Base-by-base conservation (phyloP, 2,888 invertebrate species). In the Caenorhabditis sp. region DNA sequence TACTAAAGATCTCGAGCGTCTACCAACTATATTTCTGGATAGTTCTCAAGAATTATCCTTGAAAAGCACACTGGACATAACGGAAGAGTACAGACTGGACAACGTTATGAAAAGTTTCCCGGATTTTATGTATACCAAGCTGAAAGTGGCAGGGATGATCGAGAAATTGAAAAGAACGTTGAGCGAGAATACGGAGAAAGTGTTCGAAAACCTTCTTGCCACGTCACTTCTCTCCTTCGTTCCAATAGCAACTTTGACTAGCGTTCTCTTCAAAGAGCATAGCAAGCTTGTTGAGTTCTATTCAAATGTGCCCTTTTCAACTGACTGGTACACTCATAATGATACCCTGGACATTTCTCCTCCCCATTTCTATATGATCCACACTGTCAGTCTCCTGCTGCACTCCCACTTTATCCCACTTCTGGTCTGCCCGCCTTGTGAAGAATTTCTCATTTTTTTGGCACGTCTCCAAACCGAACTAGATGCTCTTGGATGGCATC, bases 361-460 rank as follows among this genome's bases (percentile, higher is more conserved):
- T 6, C 13, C 51, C n/a, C 68, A 72, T 6, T 80, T 80, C 47
- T 80, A 68, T 47, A 71, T 80, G 2, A 62, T 68, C 26, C 67
- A 71, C 15, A 11, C 62, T 0, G 62, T 80, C n/a, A 37, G 26
- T 37, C n/a, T 70, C 0, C 32, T 74, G 9, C 64, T 80, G 3
- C n/a, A 61, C 44, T 62, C 80, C 18, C 56, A 76, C 24, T 65
- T 76, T n/a, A 76, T 80, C 28, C 80, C 76, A 44, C 51, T 80
- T 50, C 32, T 80, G 2, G 35, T 74, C 0, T 61, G 51, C 8
- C 64, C 68, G 20, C 64, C 74, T 0, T 50, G 74, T 28, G 55
- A 61, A 35, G 74, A 80, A 24, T 80, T 80, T 18, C 20, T 28
- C 20, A 47, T 47, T 0, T 64, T 80, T 32, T 22, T 70, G 5